These are phyloP conservation scores for Menidia menidia DNA, from an alignment of 2,797 vertebrate species.

Conservation along the genomic window DNA sequence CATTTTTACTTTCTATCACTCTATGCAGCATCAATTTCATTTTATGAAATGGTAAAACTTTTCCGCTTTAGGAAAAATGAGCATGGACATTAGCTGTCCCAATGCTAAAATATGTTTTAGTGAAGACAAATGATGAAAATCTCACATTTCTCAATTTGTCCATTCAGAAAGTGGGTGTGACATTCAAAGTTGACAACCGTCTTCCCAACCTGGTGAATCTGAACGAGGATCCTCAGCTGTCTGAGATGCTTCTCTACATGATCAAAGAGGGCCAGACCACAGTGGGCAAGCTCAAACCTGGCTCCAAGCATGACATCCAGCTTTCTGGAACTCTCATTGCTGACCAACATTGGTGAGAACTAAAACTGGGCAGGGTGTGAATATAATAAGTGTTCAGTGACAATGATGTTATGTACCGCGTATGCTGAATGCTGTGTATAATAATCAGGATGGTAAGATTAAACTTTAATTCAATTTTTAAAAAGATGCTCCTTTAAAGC, in stretches of 20 bases:
- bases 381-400: background rate
- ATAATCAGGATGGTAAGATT: background rate
- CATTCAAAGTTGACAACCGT: constrained; percentile 93
- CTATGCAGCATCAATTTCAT: background rate
- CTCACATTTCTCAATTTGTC: constrained; percentile 4
- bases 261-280: constrained; percentile 93
- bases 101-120: background rate
- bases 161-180: constrained; percentile 90
- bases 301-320: constrained; percentile 90
- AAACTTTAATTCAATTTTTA: background rate
- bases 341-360: constrained; percentile 91
- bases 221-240: constrained; percentile 97
- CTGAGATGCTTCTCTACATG: constrained; percentile 97
- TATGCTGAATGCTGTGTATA: background rate
- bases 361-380: background rate
- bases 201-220: constrained; percentile 96
- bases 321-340: constrained; percentile 93
- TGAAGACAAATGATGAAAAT: background rate
- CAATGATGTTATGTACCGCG: background rate
- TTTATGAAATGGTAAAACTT: background rate
- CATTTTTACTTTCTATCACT: background rate
- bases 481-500: background rate
- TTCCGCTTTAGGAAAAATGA: background rate
- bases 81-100: no score
- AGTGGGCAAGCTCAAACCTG: constrained; percentile 87